These are phyloP conservation scores for Listrodromus nycthemerus DNA, from an alignment of 2,888 invertebrate genomes.

Conservation along the genomic window DNA sequence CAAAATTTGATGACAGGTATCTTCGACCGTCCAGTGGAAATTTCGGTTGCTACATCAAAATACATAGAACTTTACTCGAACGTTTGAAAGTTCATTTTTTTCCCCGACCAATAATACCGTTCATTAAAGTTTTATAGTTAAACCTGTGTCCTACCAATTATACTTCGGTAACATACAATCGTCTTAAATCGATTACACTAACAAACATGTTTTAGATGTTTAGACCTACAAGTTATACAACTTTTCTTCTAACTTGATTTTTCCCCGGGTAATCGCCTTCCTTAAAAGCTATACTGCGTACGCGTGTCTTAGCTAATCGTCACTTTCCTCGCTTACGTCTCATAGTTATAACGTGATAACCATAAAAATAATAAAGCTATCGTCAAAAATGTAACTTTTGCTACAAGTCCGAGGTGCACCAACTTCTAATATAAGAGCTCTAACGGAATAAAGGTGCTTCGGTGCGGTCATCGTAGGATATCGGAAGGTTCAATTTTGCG, in stretches of 20 bases:
- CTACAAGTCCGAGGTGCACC: conserved; percentile 18
- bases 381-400: conserved; percentile 23
- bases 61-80: not conserved
- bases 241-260: not conserved
- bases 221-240: conserved; percentile 16
- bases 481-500: conserved; percentile 50
- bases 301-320: not conserved
- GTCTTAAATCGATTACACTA: not conserved
- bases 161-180: not conserved
- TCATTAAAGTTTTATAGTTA: not conserved
- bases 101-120: not conserved
- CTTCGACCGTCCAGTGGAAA: not conserved
- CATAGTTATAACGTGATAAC: conserved; percentile 41
- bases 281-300: not conserved
- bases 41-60: not conserved
- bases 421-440: not conserved
- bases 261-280: not conserved
- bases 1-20: not conserved
- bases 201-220: not conserved
- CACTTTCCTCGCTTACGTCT: conserved; percentile 2
- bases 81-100: not conserved
- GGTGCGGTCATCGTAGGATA: conserved; percentile 34
- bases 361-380: conserved; percentile 54
- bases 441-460: not conserved
- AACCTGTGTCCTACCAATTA: conserved; percentile 9